Evolutionary conservation across 2,113 vertebrate genomes (phyloP), one percentile per base, ranked within the genome.

Genomic region (Sigmodon hispidus): DNA sequence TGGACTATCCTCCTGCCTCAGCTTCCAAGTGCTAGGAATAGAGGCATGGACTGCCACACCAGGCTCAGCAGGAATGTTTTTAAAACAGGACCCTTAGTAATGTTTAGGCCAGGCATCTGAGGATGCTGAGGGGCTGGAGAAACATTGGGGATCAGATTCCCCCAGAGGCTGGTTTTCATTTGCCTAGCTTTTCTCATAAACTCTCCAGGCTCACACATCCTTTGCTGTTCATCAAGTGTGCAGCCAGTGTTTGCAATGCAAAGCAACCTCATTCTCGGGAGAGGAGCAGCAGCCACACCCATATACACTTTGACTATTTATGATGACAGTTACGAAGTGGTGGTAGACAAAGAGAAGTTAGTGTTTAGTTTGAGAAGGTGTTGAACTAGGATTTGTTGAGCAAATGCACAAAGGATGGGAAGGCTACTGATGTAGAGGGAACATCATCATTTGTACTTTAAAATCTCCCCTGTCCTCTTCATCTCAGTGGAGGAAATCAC

Each of bases 211-310:
- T 93, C 70, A 13, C 9, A 43, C 34, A 36, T 22, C 50, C 43
- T 34, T 55, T 45, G 26, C 81, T 31, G 76, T 55, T 79, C 1
- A 11, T 5, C 6, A 91, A 87, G 83, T 50, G 50, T 12, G 76
- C 5, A 61, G 43, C 48, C 4, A 5, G 77, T 69, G 83, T 93
- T 93, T 93, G 90, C 90, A 77, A 88, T n/a, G 90, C 76, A 94
- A 95, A 94, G 77, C 2, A 15, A 10, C 26, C 31, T 75, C 70
- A 21, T 22, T 84, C 45, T 10, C 45, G 7, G 36, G 48, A 45
- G 65, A 61, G 50, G 40, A 5, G 43, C 10, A 52, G 12, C n/a
- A 55, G 67, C 48, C 36, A 31, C 67, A 48, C 57, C 48, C 22
- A 0, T 0, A 10, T 15, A 0, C 48, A 55, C 50, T 92, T 87